phyloP scores from a whole-genome alignment of 2,113 vertebrate genomes.

The Aix galericulata region DNA sequence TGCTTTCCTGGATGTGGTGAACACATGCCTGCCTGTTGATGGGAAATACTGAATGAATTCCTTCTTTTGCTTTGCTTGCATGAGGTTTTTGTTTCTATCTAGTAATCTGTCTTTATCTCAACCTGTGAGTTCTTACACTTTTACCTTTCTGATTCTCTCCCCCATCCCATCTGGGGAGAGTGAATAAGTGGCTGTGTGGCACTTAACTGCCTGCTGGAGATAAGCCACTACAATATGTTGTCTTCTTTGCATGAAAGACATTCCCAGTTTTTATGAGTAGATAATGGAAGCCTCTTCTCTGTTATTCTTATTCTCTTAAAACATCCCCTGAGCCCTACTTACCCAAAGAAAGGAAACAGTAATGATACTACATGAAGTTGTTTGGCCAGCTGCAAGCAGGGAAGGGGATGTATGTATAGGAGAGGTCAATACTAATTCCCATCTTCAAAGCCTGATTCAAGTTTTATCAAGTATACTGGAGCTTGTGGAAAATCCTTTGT shows the following conservation, averaged over 20 bases:
- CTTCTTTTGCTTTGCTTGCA: no score
- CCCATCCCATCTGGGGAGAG: no score
- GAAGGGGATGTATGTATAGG: not conserved
- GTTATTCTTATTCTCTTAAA: not conserved
- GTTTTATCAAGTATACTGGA: not conserved
- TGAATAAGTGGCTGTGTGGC: no score
- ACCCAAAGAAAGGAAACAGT: not conserved
- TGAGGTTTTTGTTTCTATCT: no score
- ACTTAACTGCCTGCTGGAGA: no score
- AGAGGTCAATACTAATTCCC: not conserved
- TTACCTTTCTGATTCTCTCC: no score
- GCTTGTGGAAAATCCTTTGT: not conserved
- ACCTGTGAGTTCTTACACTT: no score
- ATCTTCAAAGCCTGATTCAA: not conserved
- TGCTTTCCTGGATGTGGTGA: no score
- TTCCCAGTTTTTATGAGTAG: not conserved
- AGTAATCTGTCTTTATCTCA: no score
- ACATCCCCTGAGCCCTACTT: not conserved
- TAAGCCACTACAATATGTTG: not conserved
- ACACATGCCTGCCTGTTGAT: no score
- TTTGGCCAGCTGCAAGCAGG: not conserved
- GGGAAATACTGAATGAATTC: no score
- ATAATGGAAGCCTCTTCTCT: not conserved
- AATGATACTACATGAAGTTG: not conserved
- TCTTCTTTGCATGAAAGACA: not conserved